phyloP scores from a whole-genome alignment of 2,113 vertebrate genomes.

The Aegotheles bennettii region DNA sequence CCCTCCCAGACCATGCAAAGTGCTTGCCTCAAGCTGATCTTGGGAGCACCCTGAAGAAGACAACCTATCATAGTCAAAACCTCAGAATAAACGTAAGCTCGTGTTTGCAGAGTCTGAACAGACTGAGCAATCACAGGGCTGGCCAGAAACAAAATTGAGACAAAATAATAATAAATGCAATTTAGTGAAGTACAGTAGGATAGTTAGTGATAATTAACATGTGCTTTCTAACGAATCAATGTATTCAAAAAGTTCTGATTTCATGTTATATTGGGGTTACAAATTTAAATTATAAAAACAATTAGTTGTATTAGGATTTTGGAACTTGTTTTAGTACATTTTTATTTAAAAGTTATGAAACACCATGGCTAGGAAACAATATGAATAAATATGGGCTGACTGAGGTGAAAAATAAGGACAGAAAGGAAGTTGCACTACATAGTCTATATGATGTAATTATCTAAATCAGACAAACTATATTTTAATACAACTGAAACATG shows the following conservation, averaged over 20 bases:
- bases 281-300: not conserved
- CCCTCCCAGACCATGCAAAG: not conserved
- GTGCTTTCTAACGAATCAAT: not conserved
- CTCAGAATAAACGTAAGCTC: not conserved
- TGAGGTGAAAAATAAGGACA: not conserved
- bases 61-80: not conserved
- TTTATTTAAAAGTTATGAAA: not conserved
- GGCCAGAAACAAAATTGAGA: not conserved
- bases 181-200: fast-evolving
- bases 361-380: not conserved
- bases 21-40: not conserved
- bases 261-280: not conserved
- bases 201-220: not conserved
- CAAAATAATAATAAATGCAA: not conserved
- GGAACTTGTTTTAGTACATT: not conserved
- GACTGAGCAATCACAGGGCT: not conserved
- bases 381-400: not conserved
- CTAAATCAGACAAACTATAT: not conserved
- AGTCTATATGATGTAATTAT: not conserved
- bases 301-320: not conserved
- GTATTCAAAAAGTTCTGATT: not conserved
- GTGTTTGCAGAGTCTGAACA: not conserved
- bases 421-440: not conserved
- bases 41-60: not conserved
- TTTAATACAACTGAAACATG: not conserved